phyloP scores from a whole-genome alignment of 2,888 invertebrate genomes.

The Tribolium freemani region DNA sequence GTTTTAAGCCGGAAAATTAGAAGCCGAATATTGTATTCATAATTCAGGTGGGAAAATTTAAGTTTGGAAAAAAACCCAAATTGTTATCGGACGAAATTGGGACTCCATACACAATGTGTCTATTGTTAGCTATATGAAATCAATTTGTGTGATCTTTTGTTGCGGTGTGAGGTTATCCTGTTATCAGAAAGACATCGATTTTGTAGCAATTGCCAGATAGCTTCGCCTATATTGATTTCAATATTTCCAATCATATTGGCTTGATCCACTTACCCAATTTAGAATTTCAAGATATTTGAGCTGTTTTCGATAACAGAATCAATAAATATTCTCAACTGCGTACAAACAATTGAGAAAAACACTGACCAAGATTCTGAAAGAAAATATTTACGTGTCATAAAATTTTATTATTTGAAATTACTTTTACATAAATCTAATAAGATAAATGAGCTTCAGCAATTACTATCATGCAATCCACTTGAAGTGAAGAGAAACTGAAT shows the following conservation, averaged over 20 bases:
- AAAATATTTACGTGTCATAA: too few relatives aligned
- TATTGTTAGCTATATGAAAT: constrained; percentile 22
- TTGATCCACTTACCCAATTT: not conserved
- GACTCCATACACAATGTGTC: constrained; percentile 9
- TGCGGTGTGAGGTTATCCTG: constrained; percentile 27
- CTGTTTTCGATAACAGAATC: too few relatives aligned
- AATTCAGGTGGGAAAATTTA: not conserved
- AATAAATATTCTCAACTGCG: too few relatives aligned
- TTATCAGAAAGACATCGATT: constrained; percentile 18
- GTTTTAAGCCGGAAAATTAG: not conserved
- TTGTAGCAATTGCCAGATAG: constrained; percentile 2
- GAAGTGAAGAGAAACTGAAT: too few relatives aligned
- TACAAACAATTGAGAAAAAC: too few relatives aligned
- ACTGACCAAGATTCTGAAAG: too few relatives aligned
- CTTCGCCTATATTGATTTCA: constrained; percentile 8
- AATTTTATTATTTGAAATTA: too few relatives aligned
- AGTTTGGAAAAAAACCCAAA: not conserved
- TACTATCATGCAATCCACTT: too few relatives aligned
- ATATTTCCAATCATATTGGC: not conserved
- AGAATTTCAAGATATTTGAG: not conserved
- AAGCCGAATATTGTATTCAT: not conserved
- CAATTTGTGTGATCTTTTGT: constrained; percentile 34
- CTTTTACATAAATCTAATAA: too few relatives aligned
- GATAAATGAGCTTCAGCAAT: too few relatives aligned
- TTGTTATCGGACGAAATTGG: constrained; percentile 1